A percentile compares a stretch with the other conserved stretches of the same genome.
Conservation (phyloP, 2,888 invertebrate species). For the Trachelus troglodyta region DNA sequence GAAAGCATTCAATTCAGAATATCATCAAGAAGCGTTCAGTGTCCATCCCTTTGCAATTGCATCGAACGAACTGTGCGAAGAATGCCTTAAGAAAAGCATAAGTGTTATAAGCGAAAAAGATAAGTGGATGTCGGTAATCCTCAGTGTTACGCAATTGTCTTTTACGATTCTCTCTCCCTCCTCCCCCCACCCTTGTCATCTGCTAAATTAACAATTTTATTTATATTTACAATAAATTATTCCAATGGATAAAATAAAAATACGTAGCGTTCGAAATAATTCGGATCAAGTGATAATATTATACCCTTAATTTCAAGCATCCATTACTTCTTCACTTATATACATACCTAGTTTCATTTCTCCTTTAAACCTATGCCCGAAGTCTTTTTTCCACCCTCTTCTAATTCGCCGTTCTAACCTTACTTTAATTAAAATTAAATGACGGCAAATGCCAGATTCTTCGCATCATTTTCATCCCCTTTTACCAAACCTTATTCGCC, state of each 20-base stretch:
- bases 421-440: constrained; percentile 65
- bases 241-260: constrained; percentile 12
- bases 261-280: constrained; percentile 9
- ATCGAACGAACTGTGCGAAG: background rate
- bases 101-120: background rate
- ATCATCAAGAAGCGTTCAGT: constrained; percentile 22
- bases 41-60: background rate
- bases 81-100: background rate
- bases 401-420: constrained; percentile 35
- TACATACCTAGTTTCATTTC: too few species aligned
- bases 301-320: constrained; percentile 34
- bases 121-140: background rate
- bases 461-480: constrained; percentile 47
- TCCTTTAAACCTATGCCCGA: background rate
- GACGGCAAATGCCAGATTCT: constrained; percentile 56
- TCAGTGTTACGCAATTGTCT: too few species aligned
- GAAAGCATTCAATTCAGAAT: constrained; percentile 51
- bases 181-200: rapidly evolving
- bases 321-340: constrained; percentile 30
- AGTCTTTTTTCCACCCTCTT: background rate
- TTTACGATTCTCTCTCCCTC: too few species aligned
- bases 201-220: too few species aligned
- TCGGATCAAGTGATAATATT: constrained; percentile 11
- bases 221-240: too few species aligned
- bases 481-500: constrained; percentile 18